Conservation (phyloP, 2,113 vertebrate genomes). For the Pithys albifrons region DNA sequence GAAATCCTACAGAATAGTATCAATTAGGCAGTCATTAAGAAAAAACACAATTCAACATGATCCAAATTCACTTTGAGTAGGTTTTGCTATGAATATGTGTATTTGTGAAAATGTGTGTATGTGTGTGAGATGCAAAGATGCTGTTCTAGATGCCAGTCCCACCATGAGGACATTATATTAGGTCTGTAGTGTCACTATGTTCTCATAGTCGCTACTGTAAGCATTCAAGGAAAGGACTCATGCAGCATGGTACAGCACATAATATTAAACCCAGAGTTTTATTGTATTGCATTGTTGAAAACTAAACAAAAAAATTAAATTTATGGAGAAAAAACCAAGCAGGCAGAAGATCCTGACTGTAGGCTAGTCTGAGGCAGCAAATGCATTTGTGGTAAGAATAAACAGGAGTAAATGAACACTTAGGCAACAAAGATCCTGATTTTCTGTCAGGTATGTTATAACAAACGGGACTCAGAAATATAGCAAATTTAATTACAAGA, state of each 20-base stretch:
- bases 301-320: conserved; percentile 39
- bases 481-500: conserved; percentile 47
- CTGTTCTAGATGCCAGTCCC: background rate
- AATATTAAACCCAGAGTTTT: conserved; percentile 5
- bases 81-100: background rate
- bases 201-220: background rate
- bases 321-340: background rate
- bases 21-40: background rate
- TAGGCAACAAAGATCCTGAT: conserved; percentile 50
- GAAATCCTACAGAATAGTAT: background rate
- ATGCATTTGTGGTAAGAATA: conserved; percentile 51
- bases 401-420: conserved; percentile 60
- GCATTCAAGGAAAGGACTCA: background rate
- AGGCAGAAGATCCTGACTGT: conserved; percentile 5
- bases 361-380: conserved; percentile 30
- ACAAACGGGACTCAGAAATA: conserved; percentile 6
- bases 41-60: background rate
- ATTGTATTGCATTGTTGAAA: conserved; percentile 21
- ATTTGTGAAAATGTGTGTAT: background rate
- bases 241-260: background rate
- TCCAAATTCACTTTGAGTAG: background rate
- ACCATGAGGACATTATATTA: background rate
- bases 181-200: background rate
- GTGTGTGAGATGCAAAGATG: background rate
- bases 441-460: conserved; percentile 59